Evolutionary conservation across 2,113 vertebrate species (phyloP).

Genomic region (Cheirogaleus medius): DNA sequence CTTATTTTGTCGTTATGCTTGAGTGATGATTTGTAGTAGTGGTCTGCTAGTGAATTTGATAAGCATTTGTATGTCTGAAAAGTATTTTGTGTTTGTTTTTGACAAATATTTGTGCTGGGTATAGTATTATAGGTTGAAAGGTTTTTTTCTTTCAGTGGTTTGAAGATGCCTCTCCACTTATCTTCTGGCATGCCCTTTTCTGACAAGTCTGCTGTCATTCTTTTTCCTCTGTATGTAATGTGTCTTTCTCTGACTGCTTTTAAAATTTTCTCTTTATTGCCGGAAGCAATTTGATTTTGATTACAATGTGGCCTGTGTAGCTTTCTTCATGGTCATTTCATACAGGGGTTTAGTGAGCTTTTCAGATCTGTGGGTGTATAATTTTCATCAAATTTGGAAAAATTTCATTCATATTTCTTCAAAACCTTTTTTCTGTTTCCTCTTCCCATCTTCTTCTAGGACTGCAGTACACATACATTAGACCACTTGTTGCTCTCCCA

Average conservation of each 20-base stretch:
- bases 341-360: neutral
- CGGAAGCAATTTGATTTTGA: neutral
- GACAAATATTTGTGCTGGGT: neutral
- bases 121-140: neutral
- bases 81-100: neutral
- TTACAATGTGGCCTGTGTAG: neutral
- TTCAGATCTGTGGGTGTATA: neutral
- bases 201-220: neutral
- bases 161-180: too few relatives aligned
- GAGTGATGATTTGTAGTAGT: neutral
- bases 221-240: neutral
- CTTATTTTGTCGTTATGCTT: neutral
- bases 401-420: neutral
- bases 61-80: neutral
- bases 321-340: constrained; percentile 14
- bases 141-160: neutral
- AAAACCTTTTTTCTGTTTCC: neutral
- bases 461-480: neutral
- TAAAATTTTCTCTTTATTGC: neutral
- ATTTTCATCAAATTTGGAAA: neutral
- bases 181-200: neutral
- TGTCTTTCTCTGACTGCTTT: neutral
- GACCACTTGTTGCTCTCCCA: neutral
- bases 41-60: neutral
- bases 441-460: neutral